Evolutionary conservation across 2,797 vertebrate genomes (phyloP), one percentile per base, ranked within the genome.

Genomic region (Vespertilio murinus): DNA sequence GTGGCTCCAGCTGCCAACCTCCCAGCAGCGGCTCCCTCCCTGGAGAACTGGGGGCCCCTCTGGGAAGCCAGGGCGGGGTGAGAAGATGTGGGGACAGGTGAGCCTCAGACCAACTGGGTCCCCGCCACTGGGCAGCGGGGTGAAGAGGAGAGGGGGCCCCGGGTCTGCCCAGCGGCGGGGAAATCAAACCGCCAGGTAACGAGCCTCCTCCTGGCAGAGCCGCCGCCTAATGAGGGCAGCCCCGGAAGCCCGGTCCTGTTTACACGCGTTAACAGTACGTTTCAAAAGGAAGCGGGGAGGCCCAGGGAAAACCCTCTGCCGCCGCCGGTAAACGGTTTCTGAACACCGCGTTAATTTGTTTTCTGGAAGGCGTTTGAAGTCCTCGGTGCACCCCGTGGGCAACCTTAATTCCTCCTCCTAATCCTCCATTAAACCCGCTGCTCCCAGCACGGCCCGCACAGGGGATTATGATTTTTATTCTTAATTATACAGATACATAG

Each of bases 401-500:
- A 52, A 49, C 89, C 97, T 97, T 98, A 97, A 98, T 97, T 98
- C 98, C 90, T 97, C 90, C 95, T 98, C 94, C 90, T 98, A 97
- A 97, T 97, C 97, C 96, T 94, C 75, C 95, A 95, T 88, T 96
- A 96, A 94, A 97, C 91, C 93, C 93, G 94, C 93, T 95, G 97
- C 94, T 97, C 96, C 95, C 97, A 96, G 95, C 97, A 97, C 80
- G 88, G 93, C 95, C 97, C 84, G 97, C 95, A 98, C 95, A 90
- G 95, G 92, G 97, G 96, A 97, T 94, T 96, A 93, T 96, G 97
- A 96, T 25, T 98, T 97, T 91, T 96, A 97, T 97, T 96, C 97
- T 97, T 87, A n/a, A 97, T 97, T 97, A 98, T 96, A 96, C 75
- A 97, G 96, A 96, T 96, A 96, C 42, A 42, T 92, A 95, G n/a